Percentiles rank a stretch among this genome's conserved stretches.
Conservation (phyloP, 2,113 vertebrate genomes). For the Spheniscus mendiculus region DNA sequence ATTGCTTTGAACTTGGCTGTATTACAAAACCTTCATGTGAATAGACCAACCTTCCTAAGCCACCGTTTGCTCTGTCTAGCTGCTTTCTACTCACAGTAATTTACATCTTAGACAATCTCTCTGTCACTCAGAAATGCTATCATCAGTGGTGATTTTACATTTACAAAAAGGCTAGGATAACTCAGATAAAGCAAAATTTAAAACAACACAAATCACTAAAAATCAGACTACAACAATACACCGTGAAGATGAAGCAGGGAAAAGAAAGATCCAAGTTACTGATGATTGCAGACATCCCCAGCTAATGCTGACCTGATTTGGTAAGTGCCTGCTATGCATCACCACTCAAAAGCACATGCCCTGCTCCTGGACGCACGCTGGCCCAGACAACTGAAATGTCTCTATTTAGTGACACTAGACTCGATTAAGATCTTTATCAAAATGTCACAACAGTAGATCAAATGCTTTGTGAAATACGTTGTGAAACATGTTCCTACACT, state of each 20-base stretch:
- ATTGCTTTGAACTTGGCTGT: neutral
- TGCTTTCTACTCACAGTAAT: neutral
- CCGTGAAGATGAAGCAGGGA: neutral
- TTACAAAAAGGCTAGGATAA: neutral
- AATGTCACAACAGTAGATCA: neutral
- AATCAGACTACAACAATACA: neutral
- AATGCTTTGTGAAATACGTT: neutral
- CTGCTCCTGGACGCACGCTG: neutral
- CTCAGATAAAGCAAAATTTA: neutral
- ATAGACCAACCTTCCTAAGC: neutral
- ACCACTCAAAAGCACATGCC: neutral
- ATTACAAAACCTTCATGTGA: neutral
- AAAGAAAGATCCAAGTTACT: neutral
- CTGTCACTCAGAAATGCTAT: neutral
- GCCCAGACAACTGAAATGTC: neutral
- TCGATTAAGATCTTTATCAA: neutral
- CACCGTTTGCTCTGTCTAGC: neutral
- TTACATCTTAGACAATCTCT: neutral
- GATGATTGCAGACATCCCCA: neutral
- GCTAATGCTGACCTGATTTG: neutral
- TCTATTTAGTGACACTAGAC: neutral
- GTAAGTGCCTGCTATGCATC: neutral
- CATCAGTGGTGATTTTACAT: neutral
- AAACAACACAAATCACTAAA: neutral
- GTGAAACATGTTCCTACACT: neutral